Conservation (phyloP, 2,797 vertebrate genomes). For the Onychomys arenicola region DNA sequence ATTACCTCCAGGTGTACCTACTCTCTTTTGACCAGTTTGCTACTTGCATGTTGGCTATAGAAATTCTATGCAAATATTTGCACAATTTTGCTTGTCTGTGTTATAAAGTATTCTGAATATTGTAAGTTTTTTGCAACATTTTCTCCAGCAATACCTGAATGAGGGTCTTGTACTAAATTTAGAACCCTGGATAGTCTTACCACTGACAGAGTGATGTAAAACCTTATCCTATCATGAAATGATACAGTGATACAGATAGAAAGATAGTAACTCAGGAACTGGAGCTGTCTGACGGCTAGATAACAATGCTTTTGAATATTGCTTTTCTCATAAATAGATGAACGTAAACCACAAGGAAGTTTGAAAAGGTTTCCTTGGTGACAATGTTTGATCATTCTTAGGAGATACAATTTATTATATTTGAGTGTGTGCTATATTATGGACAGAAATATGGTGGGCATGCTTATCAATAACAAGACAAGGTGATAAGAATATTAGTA, state of each 20-base stretch:
- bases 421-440: background rate
- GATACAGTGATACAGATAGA: background rate
- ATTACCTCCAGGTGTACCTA: background rate
- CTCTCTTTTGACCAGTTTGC: background rate
- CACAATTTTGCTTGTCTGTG: background rate
- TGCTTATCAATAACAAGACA: constrained; percentile 6
- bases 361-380: background rate
- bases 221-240: background rate
- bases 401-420: background rate
- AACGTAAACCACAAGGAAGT: background rate
- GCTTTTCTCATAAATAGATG: background rate
- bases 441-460: background rate
- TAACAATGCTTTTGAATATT: background rate
- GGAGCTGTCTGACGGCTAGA: background rate
- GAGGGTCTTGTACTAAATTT: constrained; percentile 29
- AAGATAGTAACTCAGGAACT: background rate
- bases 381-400: constrained; percentile 25
- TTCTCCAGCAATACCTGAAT: background rate
- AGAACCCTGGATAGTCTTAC: background rate
- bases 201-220: background rate
- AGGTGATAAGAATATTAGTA: background rate
- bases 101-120: background rate
- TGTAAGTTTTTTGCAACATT: background rate
- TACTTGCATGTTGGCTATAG: background rate
- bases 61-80: background rate